phyloP scores from a whole-genome alignment of 2,113 vertebrate genomes.

The Heptranchias perlo region DNA sequence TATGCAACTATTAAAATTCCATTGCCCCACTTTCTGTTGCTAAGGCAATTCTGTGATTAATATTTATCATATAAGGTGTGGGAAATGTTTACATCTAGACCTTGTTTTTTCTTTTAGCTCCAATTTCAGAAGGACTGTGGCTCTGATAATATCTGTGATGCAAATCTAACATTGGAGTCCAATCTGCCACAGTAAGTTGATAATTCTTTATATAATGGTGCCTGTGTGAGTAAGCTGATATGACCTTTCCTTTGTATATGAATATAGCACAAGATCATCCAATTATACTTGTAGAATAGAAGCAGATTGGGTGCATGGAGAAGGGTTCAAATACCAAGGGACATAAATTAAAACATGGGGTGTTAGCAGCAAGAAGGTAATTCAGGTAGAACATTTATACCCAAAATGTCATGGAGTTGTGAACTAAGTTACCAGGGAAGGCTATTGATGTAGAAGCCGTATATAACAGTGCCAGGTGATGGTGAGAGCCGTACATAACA shows the following conservation, averaged over 20 bases:
- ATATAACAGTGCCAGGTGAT: too few species aligned
- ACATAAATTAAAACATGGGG: neutral
- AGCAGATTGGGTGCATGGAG: neutral
- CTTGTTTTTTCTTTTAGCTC: conserved; percentile 49
- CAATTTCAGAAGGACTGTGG: conserved; percentile 51
- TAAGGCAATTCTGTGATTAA: neutral
- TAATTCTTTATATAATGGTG: neutral
- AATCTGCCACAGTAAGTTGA: conserved; percentile 48
- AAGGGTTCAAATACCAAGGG: neutral
- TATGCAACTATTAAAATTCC: neutral
- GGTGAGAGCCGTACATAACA: too few species aligned
- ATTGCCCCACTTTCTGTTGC: neutral
- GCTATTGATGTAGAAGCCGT: too few species aligned
- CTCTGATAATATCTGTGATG: conserved; percentile 45
- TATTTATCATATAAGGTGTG: neutral
- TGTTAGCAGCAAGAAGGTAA: neutral
- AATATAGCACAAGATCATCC: neutral
- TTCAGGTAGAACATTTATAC: neutral
- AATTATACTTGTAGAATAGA: neutral
- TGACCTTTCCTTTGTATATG: neutral
- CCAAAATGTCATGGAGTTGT: neutral
- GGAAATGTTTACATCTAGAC: neutral
- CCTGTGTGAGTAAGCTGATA: neutral
- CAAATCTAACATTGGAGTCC: conserved; percentile 43
- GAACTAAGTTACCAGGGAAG: too few species aligned